Percentiles rank a stretch among this genome's conserved stretches.
Conservation (phyloP, 2,888 invertebrate genomes). For the Dioctria rufipes region DNA sequence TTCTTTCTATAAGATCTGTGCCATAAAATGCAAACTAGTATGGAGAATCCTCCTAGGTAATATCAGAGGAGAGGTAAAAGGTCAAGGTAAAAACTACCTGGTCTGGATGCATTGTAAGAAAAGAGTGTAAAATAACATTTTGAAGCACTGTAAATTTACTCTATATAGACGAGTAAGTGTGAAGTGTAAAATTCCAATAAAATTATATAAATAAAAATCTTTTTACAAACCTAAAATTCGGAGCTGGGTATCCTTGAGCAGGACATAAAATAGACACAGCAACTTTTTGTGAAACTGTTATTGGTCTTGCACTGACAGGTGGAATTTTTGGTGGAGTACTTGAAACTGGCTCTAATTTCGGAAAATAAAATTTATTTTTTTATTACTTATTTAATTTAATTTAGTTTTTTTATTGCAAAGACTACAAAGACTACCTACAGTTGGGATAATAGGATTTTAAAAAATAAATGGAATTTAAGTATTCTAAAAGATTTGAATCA, state of each 20-base stretch:
- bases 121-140: too few relatives aligned
- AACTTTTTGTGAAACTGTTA: slow-evolving; percentile 69
- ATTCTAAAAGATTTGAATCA: too few relatives aligned
- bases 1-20: too few relatives aligned
- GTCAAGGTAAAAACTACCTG: too few relatives aligned
- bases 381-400: too few relatives aligned
- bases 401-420: not conserved
- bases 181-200: not conserved
- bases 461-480: too few relatives aligned
- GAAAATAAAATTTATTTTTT: not conserved
- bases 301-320: slow-evolving; percentile 70
- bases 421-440: not conserved
- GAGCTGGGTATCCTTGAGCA: slow-evolving; percentile 84
- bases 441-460: slow-evolving; percentile 7
- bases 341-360: slow-evolving; percentile 73
- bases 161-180: not conserved
- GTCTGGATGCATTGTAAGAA: too few relatives aligned
- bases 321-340: slow-evolving; percentile 74
- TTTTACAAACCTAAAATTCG: slow-evolving; percentile 76
- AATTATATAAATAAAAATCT: not conserved
- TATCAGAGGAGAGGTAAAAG: too few relatives aligned
- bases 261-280: slow-evolving; percentile 81
- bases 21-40: too few relatives aligned
- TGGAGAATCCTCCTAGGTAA: too few relatives aligned
- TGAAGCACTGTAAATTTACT: too few relatives aligned